Base-by-base conservation (phyloP, 2,888 invertebrate genomes). In the Tetragonula carbonaria region DNA sequence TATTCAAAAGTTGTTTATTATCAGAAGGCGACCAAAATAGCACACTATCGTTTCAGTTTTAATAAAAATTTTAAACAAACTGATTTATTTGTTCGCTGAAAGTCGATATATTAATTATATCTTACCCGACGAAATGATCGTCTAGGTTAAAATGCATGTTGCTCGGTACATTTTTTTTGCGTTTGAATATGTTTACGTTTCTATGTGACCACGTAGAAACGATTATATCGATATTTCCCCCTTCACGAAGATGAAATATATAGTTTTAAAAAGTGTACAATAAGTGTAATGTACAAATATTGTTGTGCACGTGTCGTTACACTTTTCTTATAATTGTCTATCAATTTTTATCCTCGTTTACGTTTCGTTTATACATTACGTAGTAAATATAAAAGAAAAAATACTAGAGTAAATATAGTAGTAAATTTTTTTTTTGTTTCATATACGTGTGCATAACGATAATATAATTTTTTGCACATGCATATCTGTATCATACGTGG, bases 1-100 rank as follows among this genome's bases (percentile, higher is more conserved):
- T 14, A 45, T 77, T 76, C 62, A 28, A 80, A 83, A 65, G 53
- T 76, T 83, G 73, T 79, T 79, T 74, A 65, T 71, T 76, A 11
- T 38, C 62, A 45, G 53, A 23, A 21, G 4, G 4, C 38, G 55
- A 45, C 23, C 33, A 2, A 67, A 75, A 14, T 28, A 33, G 4
- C 4, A 28, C 11, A 13, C 6, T 16, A n/a, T 21, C 55, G n/a
- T 55, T n/a, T 65, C 16, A 4, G 23, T 38, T 71, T 16, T 1
- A n/a, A 18, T 21, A 3, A 45, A 16, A 13, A 21, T 16, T 3
- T 23, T 2, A 0, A 50, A 65, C 5, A 16, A 18, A 33, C 14
- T 33, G 2, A 38, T 28, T 28, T 0, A 11, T 5, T 57, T 57
- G 0, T 16, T 4, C 13, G 21, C 18, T 2, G 4, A 51, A 16